Percentiles rank a stretch among this genome's conserved stretches.
These are phyloP conservation scores for Diceros bicornis DNA, from an alignment of 2,797 vertebrate species.

Conservation along the genomic window DNA sequence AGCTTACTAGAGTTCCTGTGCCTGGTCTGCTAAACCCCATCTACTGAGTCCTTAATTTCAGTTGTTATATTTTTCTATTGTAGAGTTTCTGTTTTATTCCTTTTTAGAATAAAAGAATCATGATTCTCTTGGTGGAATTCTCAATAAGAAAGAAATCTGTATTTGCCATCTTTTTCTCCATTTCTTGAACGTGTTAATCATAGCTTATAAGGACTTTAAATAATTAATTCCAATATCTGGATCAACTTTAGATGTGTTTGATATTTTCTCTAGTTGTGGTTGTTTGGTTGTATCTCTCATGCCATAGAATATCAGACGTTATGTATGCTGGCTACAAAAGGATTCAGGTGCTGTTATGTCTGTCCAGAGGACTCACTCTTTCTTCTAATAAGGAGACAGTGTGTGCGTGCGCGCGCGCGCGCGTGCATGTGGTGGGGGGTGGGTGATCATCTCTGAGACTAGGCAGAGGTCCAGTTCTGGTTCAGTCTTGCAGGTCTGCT, in stretches of 20 bases:
- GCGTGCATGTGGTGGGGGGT: fast-evolving
- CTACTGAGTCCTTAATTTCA: neutral
- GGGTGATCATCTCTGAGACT: neutral
- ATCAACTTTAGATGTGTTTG: neutral
- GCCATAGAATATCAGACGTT: neutral
- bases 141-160: neutral
- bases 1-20: neutral
- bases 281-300: neutral
- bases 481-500: neutral
- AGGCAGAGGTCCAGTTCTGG: neutral
- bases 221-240: neutral
- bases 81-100: neutral
- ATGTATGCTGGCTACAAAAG: neutral
- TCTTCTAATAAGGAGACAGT: neutral
- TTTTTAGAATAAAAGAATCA: conserved; percentile 10
- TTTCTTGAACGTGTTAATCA: neutral
- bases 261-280: neutral
- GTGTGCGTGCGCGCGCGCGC: no score
- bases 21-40: neutral
- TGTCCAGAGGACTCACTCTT: neutral
- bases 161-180: neutral
- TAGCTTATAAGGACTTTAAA: neutral
- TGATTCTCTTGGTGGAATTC: conserved; percentile 1
- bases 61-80: neutral
- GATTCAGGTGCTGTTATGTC: neutral